Percentiles rank a stretch among this genome's conserved stretches.
These are phyloP conservation scores for Aphrophora alni DNA, from an alignment of 2,888 invertebrate genomes.

Conservation along the genomic window DNA sequence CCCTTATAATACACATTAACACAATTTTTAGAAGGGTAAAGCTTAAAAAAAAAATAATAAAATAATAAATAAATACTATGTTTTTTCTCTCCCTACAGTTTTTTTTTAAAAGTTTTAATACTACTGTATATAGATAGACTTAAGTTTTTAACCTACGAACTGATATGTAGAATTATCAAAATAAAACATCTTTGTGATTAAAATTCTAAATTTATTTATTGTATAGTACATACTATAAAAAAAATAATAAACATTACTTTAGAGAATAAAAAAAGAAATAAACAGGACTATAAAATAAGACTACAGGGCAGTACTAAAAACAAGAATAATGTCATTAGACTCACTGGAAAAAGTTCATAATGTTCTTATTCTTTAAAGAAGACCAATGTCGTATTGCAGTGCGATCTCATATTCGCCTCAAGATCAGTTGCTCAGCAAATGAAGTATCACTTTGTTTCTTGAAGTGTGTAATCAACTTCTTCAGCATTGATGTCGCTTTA, in stretches of 20 bases:
- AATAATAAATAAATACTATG: no score
- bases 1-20: no score
- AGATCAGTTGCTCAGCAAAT: neutral
- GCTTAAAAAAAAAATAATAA: no score
- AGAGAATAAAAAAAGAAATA: no score
- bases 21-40: no score
- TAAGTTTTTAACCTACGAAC: no score
- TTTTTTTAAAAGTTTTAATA: no score
- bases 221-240: neutral
- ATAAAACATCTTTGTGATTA: neutral
- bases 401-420: constrained; percentile 31
- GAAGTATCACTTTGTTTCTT: constrained; percentile 38
- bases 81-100: no score
- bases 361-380: constrained; percentile 27
- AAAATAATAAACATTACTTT: neutral
- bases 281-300: no score
- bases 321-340: no score
- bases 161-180: neutral
- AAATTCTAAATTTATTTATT: neutral
- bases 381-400: constrained; percentile 24
- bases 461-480: constrained; percentile 35
- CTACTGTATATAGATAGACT: no score
- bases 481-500: constrained; percentile 37
- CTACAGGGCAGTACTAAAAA: no score
- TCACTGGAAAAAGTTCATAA: neutral